Conservation (phyloP, 2,888 invertebrate species). For the Eupithecia exiguata region DNA sequence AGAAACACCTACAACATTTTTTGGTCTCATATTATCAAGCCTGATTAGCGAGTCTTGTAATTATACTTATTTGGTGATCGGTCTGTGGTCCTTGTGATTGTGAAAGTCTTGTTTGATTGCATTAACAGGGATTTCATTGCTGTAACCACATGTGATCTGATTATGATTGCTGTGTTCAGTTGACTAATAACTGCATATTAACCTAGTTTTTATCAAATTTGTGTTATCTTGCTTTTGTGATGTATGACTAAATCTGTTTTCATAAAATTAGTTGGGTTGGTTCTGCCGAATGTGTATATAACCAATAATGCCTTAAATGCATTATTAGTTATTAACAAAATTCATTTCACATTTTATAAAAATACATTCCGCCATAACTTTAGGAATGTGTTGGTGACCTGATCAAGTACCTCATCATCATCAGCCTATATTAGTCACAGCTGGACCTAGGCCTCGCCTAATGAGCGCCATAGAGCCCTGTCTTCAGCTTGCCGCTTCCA, state of each 20-base stretch:
- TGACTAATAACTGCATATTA: background rate
- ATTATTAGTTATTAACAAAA: too few relatives aligned
- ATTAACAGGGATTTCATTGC: background rate
- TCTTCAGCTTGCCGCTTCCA: too few relatives aligned
- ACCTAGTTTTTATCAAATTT: background rate
- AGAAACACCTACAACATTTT: slow-evolving; percentile 52
- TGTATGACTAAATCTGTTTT: background rate
- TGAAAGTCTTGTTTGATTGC: slow-evolving; percentile 36
- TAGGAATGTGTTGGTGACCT: background rate
- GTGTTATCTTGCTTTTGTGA: background rate
- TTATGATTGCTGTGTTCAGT: background rate
- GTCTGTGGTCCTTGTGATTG: slow-evolving; percentile 42
- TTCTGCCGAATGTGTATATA: background rate
- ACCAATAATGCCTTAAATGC: too few relatives aligned
- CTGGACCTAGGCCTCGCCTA: too few relatives aligned
- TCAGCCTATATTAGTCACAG: too few relatives aligned
- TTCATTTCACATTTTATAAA: background rate
- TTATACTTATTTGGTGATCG: slow-evolving; percentile 49
- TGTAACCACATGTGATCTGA: background rate
- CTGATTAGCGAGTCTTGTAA: slow-evolving; percentile 70
- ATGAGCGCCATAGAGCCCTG: too few relatives aligned
- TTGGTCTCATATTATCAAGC: slow-evolving; percentile 59
- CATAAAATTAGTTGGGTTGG: background rate
- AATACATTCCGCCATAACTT: background rate
- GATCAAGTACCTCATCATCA: too few relatives aligned